Base-by-base conservation (phyloP, 2,113 vertebrate species). In the Speoplatyrhinus poulsoni region DNA sequence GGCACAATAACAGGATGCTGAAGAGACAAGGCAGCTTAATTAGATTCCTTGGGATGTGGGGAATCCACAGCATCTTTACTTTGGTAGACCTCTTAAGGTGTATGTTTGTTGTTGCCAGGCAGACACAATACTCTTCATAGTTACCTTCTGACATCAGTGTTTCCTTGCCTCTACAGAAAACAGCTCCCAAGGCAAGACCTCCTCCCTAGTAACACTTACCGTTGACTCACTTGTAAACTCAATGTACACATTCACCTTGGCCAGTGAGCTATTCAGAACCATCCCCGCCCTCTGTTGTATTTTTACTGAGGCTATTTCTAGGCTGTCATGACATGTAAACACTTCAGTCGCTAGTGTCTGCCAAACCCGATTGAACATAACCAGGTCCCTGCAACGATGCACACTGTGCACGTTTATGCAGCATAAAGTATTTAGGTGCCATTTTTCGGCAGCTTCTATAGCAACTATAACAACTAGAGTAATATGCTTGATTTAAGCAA, bases 111-210 rank as follows among this genome's bases (percentile, higher is more conserved):
- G 87, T 89, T 91, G 87, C 85, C 87, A 85, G 87, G 86, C 87
- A 90, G 88, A 91, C 77, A 73, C 60, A 86, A 76, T 69, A 74
- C 67, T 77, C 74, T 70, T 75, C 88, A 88, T 92, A 83, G 66
- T 85, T 88, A 79, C 89, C 89, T 85, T 87, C 89, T 89, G 88
- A 91, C 86, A 91, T 89, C 86, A 91, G 82, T 19, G 50, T 77
- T 86, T 82, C 83, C 89, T 85, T 52, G 60, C 67, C 62, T 67
- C 76, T 67, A 26, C 26, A 26, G 26, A 26, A 26, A 26, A 26
- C 2, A 2, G 26, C 84, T 89, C 88, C 83, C 89, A 77, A 78
- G 80, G 56, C 72, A 60, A 78, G 79, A 66, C 46, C 61, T 74
- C 48, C 32, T 62, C 76, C 55, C 73, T 54, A 52, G 67, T 65